Percentiles rank a stretch among this genome's conserved stretches.
Conservation (phyloP, 2,888 invertebrate species). For the Adelognathus sp. region DNA sequence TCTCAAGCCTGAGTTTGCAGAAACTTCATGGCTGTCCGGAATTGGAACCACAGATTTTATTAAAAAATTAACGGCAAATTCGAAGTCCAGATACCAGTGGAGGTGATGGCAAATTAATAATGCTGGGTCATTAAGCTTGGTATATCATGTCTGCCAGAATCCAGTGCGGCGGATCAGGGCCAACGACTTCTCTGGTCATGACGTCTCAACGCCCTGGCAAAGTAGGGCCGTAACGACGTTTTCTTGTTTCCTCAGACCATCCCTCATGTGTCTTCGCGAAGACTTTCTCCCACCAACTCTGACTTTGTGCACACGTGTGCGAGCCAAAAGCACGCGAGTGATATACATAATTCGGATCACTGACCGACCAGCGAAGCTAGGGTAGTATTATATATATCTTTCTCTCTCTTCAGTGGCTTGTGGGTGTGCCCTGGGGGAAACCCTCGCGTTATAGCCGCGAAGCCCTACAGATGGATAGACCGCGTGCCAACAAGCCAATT, state of each 20-base stretch:
- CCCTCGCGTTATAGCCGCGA: conserved; percentile 51
- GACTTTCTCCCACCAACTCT: neutral
- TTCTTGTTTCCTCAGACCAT: neutral
- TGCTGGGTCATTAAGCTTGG: neutral
- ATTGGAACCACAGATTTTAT: neutral
- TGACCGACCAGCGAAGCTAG: conserved; percentile 42
- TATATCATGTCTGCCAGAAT: conserved; percentile 25
- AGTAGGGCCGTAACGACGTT: neutral
- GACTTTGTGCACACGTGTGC: neutral
- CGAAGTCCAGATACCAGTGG: neutral
- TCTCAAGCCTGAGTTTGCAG: too few relatives aligned
- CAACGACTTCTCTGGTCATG: conserved; percentile 24
- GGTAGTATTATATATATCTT: neutral
- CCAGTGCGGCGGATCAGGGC: conserved; percentile 27
- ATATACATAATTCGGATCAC: conserved; percentile 47
- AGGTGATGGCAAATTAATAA: neutral
- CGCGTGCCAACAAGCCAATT: conserved; percentile 60
- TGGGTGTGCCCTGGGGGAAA: conserved; percentile 38
- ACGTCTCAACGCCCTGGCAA: conserved; percentile 27
- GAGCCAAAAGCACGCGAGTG: conserved; percentile 37
- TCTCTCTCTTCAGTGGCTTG: neutral
- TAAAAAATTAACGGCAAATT: too few relatives aligned
- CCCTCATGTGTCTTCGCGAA: neutral
- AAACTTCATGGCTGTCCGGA: too few relatives aligned
- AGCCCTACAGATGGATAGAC: conserved; percentile 51